A percentile compares a stretch with the other conserved stretches of the same genome.
phyloP scores from a whole-genome alignment of 2,113 vertebrate genomes.

The Cisticola juncidis region DNA sequence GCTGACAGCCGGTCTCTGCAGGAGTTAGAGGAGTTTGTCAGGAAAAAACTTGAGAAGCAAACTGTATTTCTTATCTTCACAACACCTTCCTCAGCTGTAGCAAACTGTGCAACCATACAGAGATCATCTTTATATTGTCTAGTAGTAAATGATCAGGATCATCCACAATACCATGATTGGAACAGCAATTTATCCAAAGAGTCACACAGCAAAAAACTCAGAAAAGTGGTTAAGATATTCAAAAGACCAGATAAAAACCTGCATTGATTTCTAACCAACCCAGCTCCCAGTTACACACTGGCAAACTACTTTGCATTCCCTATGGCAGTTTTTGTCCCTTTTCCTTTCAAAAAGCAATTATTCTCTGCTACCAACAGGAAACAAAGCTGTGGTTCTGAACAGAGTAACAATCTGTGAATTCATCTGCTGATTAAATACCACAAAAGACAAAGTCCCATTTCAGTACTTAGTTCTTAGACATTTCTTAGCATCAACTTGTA shows the following conservation, averaged over 20 bases:
- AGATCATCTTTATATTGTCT: background rate
- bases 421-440: background rate
- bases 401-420: background rate
- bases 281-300: background rate
- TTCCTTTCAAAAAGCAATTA: background rate
- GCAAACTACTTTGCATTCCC: background rate
- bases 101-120: background rate
- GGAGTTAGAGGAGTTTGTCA: background rate
- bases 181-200: background rate
- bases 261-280: background rate
- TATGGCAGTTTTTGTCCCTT: background rate
- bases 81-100: background rate
- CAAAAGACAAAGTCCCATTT: background rate
- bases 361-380: background rate
- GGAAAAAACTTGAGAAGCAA: background rate
- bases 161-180: background rate
- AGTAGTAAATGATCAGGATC: background rate
- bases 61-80: background rate
- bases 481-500: background rate
- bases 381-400: background rate
- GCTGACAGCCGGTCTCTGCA: slow-evolving; percentile 92
- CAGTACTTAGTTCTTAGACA: background rate
- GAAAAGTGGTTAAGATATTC: background rate
- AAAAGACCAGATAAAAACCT: background rate
- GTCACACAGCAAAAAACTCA: background rate